Evolutionary conservation across 2,888 invertebrate species (phyloP).

Genomic region (Cantharis rufa): DNA sequence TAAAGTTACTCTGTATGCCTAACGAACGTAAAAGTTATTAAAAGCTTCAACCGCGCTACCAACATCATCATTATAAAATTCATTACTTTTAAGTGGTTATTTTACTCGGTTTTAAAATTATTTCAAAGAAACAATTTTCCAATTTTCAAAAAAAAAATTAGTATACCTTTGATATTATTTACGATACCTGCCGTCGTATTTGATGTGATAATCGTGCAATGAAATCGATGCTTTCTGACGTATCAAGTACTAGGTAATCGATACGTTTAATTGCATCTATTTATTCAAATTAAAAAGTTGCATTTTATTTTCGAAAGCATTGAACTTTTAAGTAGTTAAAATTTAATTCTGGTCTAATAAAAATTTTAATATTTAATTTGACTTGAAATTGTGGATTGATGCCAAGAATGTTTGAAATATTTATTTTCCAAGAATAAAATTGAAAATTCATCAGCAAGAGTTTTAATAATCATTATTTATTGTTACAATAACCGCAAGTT

Average conservation of each 20-base stretch:
- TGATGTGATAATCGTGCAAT: background rate
- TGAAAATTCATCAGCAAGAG: background rate
- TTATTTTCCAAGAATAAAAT: background rate
- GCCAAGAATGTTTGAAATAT: background rate
- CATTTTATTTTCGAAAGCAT: background rate
- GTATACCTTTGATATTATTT: background rate
- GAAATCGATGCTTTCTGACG: background rate
- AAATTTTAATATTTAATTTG: background rate
- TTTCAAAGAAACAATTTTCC: background rate
- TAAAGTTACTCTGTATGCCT: background rate
- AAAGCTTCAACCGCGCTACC: background rate
- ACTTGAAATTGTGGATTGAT: background rate
- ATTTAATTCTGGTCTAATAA: background rate
- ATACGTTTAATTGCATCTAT: background rate
- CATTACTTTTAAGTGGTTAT: background rate
- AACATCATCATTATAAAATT: background rate
- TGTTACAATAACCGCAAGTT: background rate
- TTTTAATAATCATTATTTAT: background rate
- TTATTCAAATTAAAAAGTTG: background rate
- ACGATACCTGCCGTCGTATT: background rate
- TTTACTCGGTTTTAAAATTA: background rate
- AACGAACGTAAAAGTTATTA: background rate
- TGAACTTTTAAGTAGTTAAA: background rate
- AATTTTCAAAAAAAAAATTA: background rate
- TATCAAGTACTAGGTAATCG: background rate